phyloP scores from a whole-genome alignment of 2,113 vertebrate species.

The Pangasianodon gigas region DNA sequence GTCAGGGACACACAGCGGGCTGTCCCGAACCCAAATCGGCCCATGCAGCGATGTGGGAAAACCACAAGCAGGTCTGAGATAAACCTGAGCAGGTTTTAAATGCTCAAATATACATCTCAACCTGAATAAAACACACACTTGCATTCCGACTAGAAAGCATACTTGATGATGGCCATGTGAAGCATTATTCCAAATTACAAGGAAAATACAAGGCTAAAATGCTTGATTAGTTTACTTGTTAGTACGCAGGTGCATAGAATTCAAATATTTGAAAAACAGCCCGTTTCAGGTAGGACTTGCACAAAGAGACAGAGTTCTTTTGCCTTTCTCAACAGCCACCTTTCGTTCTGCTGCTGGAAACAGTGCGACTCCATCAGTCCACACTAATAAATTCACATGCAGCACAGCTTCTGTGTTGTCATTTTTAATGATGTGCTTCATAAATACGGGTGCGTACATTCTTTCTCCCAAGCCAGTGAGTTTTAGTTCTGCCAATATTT shows the following conservation, averaged over 20 bases:
- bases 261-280: neutral
- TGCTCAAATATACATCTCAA: neutral
- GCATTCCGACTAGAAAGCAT: neutral
- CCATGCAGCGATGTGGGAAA: neutral
- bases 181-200: neutral
- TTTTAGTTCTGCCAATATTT: constrained; percentile 32
- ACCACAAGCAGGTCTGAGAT: constrained; percentile 1
- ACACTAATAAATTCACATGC: constrained; percentile 19
- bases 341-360: neutral
- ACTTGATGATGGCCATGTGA: neutral
- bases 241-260: neutral
- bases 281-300: neutral
- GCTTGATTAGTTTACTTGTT: neutral
- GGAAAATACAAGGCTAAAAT: neutral
- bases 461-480: constrained; percentile 22
- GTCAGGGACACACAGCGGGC: constrained; percentile 67
- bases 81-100: neutral
- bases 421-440: constrained; percentile 49
- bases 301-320: constrained; percentile 14
- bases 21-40: constrained; percentile 22
- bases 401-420: constrained; percentile 37
- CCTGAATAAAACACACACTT: neutral
- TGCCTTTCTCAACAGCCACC: neutral
- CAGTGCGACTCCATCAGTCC: constrained; percentile 11
- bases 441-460: constrained; percentile 21